Evolutionary conservation across 2,797 vertebrate genomes (phyloP), one percentile per base, ranked within the genome.

Genomic region (Phrynocephalus forsythii): DNA sequence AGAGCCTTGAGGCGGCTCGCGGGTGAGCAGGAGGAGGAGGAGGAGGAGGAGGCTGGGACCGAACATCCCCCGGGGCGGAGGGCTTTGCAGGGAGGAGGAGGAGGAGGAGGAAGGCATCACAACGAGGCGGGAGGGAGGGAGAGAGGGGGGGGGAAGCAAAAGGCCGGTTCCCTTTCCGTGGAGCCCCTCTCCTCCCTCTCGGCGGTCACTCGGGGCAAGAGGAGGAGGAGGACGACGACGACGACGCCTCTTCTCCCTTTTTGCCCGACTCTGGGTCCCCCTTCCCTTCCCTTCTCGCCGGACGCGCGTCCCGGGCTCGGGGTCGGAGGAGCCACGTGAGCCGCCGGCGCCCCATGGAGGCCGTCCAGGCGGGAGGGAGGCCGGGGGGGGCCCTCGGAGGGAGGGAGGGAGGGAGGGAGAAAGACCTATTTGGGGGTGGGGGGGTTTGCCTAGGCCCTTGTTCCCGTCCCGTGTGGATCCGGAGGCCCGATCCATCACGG

Each of bases 1-100:
- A 99, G 97, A 99, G 98, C 98, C 97, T 99, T 95, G 98, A 99
- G 96, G 98, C 98, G 92, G 98, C 98, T 92, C 97, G 98, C 88
- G 98, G 98, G 98, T 99, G 96, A 96, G 98, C 90, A 30, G 79
- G 33, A 16, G 6, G 20, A 22, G 3, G 60, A 50, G 0, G 71
- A n/a, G 67, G 52, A 1, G 71, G 63, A 1, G 79, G n/a, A 1
- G 44, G 78, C 38, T 44, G 38, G 38, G 1, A 44, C 38, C 38
- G 38, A 44, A 44, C 38, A 3, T 3, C 38, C 38, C 38, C 38
- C 38, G 6, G 52, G 63, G 76, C 22, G 44, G 5, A 20, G 75
- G 18, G 28, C 13, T 33, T 63, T 26, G 48, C 68, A 4, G 30
- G 72, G 9, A 72, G 11, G 78, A 8, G 52, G 28, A 24, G 24